Base-by-base conservation (phyloP, 2,888 invertebrate species). In the Crepidodera aurea region DNA sequence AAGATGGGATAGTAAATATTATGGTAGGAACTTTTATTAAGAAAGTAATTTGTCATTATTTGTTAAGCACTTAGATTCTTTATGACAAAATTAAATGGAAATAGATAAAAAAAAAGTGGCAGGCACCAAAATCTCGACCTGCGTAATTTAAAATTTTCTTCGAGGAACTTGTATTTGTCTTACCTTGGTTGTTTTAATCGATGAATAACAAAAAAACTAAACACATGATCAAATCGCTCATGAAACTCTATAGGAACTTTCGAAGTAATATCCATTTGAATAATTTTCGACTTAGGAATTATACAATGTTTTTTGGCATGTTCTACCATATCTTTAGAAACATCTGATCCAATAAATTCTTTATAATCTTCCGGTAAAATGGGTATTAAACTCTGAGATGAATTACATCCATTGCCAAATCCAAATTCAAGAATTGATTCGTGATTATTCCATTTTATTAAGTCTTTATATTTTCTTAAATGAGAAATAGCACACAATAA, bases 381-480 rank as follows among this genome's bases (percentile, higher is more conserved):
- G 3, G 62, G 62, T 6, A 54, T 16, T 13, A 65, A 42, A 7
- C 16, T 2, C 25, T 37, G 13, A 22, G 12, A 83, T 0, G 88
- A 86, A 6, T 91, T 88, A 71, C 87, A 86, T 0, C 91, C 91
- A 34, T 89, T 88, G 0, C 91, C 92, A 63, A 89, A 90, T 0
- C 92, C 92, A 40, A 92, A 84, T 72, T 93, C 92, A 57, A 90
- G 72, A 34, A 88, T 77, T 10, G 79, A 78, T 54, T 84, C 84
- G 0, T 82, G 83, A 51, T 81, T 81, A 8, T 60, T 60, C 64
- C 64, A 64, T 25, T 51, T 50, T 18, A 64, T 16, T 13, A 25
- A 79, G 5, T 81, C 77, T 2, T 84, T 79, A 74, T 25, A 22
- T 16, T 44, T 44, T 44, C 22, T 44, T n/a, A 44, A 44, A 22